phyloP scores from a whole-genome alignment of 64 coral and sea anemone species.

The Pocillopora verrucosa region DNA sequence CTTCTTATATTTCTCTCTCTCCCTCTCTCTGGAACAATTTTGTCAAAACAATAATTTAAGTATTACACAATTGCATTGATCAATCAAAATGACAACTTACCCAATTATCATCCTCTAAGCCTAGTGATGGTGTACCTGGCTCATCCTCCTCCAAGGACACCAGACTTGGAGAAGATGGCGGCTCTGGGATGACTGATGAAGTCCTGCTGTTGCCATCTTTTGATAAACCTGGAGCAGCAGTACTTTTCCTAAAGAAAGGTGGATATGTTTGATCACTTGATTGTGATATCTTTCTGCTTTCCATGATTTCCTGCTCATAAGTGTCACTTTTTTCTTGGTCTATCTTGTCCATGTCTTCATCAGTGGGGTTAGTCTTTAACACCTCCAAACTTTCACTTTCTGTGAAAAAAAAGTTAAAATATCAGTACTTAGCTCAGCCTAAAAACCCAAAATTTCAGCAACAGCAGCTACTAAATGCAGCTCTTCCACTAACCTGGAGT shows the following conservation, averaged over 20 bases:
- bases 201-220: neutral
- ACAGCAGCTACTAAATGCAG: no score
- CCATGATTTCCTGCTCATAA: neutral
- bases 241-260: neutral
- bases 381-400: neutral
- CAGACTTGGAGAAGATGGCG: slow-evolving; percentile 59
- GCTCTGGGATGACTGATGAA: slow-evolving; percentile 57
- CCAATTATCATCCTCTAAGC: slow-evolving; percentile 12
- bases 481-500: neutral
- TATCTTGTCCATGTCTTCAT: neutral
- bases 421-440: neutral
- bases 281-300: neutral
- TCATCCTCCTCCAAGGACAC: slow-evolving; percentile 62
- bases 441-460: no score
- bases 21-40: no score
- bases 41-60: no score
- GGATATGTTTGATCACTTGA: neutral
- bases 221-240: neutral
- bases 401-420: neutral
- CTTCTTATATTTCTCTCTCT: no score
- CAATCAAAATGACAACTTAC: neutral
- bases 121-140: slow-evolving; percentile 58
- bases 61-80: neutral
- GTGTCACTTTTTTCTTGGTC: neutral
- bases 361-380: neutral